Evolutionary conservation across 2,113 vertebrate genomes (phyloP).

Genomic region (Lota lota): DNA sequence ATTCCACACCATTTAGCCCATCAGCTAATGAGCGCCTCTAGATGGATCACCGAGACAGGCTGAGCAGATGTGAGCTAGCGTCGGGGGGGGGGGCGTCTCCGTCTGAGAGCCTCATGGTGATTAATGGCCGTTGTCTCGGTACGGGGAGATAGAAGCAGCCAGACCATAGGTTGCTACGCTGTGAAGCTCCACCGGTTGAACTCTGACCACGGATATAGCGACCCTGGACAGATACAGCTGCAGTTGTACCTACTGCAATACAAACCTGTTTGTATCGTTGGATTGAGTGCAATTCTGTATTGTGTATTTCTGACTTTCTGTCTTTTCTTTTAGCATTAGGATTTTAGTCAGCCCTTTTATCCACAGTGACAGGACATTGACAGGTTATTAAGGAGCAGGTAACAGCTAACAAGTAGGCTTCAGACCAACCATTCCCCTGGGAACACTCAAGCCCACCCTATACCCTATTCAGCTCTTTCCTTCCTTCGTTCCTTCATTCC

Average conservation of each 20-base stretch:
- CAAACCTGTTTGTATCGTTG: too few species aligned
- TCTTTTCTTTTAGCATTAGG: too few species aligned
- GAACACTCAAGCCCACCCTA: neutral
- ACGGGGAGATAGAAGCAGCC: neutral
- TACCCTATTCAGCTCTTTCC: neutral
- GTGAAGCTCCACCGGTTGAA: slow-evolving; percentile 10
- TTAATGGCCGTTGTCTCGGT: slow-evolving; percentile 28
- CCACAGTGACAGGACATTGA: too few species aligned
- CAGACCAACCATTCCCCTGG: neutral
- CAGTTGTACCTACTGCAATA: too few species aligned
- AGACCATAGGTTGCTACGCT: slow-evolving; percentile 8
- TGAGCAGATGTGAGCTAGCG: slow-evolving; percentile 39
- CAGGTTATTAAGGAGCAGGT: too few species aligned
- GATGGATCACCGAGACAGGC: slow-evolving; percentile 32
- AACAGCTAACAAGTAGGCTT: too few species aligned
- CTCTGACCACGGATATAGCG: too few species aligned
- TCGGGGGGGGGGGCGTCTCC: slow-evolving; percentile 6
- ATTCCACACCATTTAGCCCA: slow-evolving; percentile 30
- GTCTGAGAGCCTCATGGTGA: slow-evolving; percentile 30
- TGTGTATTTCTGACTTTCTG: too few species aligned
- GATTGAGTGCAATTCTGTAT: too few species aligned
- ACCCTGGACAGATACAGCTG: too few species aligned
- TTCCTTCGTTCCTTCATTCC: neutral
- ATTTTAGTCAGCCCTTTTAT: too few species aligned
- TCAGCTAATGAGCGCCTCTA: slow-evolving; percentile 39